A percentile compares a stretch with the other conserved stretches of the same genome.
These are phyloP conservation scores for Chironomus riparius DNA, from an alignment of 2,888 invertebrate species.

Conservation along the genomic window DNA sequence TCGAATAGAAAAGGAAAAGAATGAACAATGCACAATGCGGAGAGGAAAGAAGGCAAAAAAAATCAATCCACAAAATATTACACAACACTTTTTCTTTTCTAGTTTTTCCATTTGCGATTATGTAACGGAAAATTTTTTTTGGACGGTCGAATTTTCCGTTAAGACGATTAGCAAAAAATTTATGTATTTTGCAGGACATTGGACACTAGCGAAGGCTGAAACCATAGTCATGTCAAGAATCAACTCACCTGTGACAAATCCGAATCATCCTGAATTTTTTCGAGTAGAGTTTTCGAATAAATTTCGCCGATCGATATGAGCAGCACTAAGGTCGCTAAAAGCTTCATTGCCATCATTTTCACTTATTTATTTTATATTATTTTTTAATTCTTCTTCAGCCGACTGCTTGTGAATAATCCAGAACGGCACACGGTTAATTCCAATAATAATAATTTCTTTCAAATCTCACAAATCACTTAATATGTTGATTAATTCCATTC, in stretches of 20 bases:
- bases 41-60: not conserved
- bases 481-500: not conserved
- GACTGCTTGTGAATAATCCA: not conserved
- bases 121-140: not conserved
- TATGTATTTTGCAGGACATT: no score
- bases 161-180: no score
- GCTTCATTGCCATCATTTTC: slow-evolving; percentile 23
- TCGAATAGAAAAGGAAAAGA: not conserved
- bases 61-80: slow-evolving; percentile 8
- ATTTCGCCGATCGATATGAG: slow-evolving; percentile 24
- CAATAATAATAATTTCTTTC: not conserved
- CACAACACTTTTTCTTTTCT: slow-evolving; percentile 19
- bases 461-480: not conserved
- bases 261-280: slow-evolving; percentile 21
- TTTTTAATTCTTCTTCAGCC: not conserved
- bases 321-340: slow-evolving; percentile 21
- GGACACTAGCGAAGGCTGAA: not conserved
- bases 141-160: no score
- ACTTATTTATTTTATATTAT: not conserved
- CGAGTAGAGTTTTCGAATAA: slow-evolving; percentile 19
- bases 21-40: not conserved
- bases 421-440: not conserved
- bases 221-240: not conserved
- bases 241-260: slow-evolving; percentile 23
- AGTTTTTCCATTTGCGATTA: not conserved